Base-by-base conservation (phyloP, 2,888 invertebrate species). In the Altica lythri region DNA sequence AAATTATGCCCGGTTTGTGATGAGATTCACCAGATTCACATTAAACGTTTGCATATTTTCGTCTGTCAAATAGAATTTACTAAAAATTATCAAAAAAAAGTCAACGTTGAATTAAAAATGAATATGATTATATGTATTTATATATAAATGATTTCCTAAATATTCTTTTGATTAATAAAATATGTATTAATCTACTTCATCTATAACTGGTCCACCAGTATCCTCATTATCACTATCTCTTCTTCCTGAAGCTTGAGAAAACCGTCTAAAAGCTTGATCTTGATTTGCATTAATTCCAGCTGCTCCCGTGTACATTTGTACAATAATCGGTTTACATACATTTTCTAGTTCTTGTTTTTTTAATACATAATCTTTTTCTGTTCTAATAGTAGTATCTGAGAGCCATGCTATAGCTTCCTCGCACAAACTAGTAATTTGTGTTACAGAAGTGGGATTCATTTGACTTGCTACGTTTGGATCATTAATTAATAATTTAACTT, bases 381-480 rank as follows among this genome's bases (percentile, higher is more conserved):
- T 83, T 10, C 82, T 86, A 64, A 80, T 74, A 1, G 76, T 79
- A 72, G 79, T 76, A 30, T 72, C 68, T 68, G 86, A 86, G 49
- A 90, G 73, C 90, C 90, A 90, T 32, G 77, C 76, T 22, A 86
- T 70, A 4, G 81, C 78, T 13, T 84, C 83, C 0, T 81, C 81
- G 64, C 84, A 85, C 16, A 77, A 74, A 2, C 66, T 68, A 2
- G 68, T 67, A 0, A 81, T 77, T 8, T 72, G 61, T 16, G 68
- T 69, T 70, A 77, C 67, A 66, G 78, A 68, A 60, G 78, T 73
- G 22, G 83, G 81, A 0, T 78, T 73, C 12, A 92, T 72, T 72
- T 82, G 85, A 22, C 79, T 78, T 0, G 83, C 81, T 1, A 68
- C 34, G 1, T 27, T 55, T 55, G 69, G 65, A 27, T 74, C 73